Conservation (phyloP, 2,113 vertebrate genomes). For the Trichechus manatus region DNA sequence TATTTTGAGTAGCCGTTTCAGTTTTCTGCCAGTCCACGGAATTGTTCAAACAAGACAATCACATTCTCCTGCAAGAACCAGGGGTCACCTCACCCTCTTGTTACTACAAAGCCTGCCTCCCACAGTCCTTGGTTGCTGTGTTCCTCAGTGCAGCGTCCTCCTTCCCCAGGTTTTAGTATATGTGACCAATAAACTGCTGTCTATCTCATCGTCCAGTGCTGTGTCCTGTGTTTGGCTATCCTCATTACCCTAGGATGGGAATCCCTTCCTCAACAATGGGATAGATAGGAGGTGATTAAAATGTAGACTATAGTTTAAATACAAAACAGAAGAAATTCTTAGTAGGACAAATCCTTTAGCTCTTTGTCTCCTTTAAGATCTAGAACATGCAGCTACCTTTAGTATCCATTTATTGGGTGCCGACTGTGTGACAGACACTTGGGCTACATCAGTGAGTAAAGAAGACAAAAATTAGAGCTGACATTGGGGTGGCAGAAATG, state of each 20-base stretch:
- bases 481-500: neutral
- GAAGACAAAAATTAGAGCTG: neutral
- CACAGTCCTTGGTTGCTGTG: too few species aligned
- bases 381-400: neutral
- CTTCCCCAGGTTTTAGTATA: neutral
- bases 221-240: too few species aligned
- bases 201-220: neutral
- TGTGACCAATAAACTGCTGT: neutral
- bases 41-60: neutral
- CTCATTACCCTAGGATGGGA: too few species aligned
- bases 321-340: neutral
- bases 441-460: neutral
- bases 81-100: too few species aligned
- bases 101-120: too few species aligned
- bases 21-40: neutral
- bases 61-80: too few species aligned
- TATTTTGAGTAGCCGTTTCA: neutral
- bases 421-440: neutral
- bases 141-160: neutral
- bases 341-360: neutral
- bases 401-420: neutral
- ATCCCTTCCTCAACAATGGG: too few species aligned
- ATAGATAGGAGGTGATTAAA: neutral
- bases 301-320: neutral
- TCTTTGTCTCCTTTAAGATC: neutral